Percentiles rank a stretch among this genome's conserved stretches.
These are phyloP conservation scores for Drosophila aldrichi DNA, from an alignment of 2,888 invertebrate species.

Conservation along the genomic window DNA sequence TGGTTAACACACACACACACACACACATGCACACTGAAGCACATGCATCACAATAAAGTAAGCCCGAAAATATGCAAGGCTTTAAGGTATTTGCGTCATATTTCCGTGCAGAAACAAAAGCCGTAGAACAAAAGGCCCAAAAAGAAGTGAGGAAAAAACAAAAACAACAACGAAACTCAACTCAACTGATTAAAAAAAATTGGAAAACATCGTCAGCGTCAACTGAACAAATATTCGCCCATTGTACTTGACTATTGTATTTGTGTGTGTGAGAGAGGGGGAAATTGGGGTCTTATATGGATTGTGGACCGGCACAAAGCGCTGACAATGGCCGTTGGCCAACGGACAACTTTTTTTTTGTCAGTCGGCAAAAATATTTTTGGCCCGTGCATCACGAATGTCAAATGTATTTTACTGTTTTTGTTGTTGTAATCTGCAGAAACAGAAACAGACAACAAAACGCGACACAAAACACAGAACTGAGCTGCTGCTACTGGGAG, in stretches of 20 bases:
- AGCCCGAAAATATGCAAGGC: conserved; percentile 19
- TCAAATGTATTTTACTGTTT: conserved; percentile 40
- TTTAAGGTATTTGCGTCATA: conserved; percentile 14
- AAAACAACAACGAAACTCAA: conserved; percentile 14
- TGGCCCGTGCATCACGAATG: conserved; percentile 43
- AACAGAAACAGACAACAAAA: conserved; percentile 42
- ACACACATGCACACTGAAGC: conserved; percentile 9
- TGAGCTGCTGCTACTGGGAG: conserved; percentile 15
- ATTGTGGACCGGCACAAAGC: conserved; percentile 3
- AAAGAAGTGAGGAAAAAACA: conserved; percentile 7
- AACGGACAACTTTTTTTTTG: conserved; percentile 55
- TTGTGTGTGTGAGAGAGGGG: not conserved
- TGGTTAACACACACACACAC: conserved; percentile 9
- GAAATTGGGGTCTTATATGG: not conserved
- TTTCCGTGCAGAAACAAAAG: conserved; percentile 21
- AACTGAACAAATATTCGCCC: conserved; percentile 45
- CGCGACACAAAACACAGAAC: conserved; percentile 38
- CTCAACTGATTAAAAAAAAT: conserved; percentile 33
- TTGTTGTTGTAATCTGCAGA: conserved; percentile 38
- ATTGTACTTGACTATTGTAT: conserved; percentile 44
- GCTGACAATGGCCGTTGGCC: conserved; percentile 52
- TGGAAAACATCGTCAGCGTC: conserved; percentile 19
- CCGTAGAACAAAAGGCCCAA: conserved; percentile 1
- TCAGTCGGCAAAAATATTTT: conserved; percentile 52
- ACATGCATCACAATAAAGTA: conserved; percentile 7